Percentiles rank a stretch among this genome's conserved stretches.
These are phyloP conservation scores for Cyprinodon variegatus DNA, from an alignment of 2,113 vertebrate genomes.

Conservation along the genomic window DNA sequence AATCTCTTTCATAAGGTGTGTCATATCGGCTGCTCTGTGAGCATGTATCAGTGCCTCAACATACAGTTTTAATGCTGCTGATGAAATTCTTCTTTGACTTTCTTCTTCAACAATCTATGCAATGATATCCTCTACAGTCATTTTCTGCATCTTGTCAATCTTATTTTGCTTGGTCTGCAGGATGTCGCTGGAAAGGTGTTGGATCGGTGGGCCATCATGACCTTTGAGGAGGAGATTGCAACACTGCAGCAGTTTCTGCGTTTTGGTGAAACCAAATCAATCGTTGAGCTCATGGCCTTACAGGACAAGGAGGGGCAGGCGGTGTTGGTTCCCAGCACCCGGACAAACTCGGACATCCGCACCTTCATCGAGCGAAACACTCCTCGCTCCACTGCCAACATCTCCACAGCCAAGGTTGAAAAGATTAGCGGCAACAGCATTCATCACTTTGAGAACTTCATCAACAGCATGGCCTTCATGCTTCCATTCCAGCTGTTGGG, in stretches of 20 bases:
- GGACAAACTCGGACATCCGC: conserved; percentile 91
- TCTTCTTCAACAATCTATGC: neutral
- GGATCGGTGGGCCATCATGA: conserved; percentile 99
- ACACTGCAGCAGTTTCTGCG: conserved; percentile 97
- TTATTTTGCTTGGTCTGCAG: conserved; percentile 68
- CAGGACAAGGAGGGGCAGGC: conserved; percentile 95
- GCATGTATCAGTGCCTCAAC: conserved; percentile 54
- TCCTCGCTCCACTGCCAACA: conserved; percentile 69
- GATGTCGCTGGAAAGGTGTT: conserved; percentile 94
- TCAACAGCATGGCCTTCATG: conserved; percentile 95
- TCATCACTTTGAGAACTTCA: conserved; percentile 95
- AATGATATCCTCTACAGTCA: conserved; percentile 6
- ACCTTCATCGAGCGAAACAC: conserved; percentile 94
- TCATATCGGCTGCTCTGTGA: conserved; percentile 42
- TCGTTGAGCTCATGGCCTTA: conserved; percentile 96
- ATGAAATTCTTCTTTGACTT: conserved; percentile 42
- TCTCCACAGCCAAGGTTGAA: conserved; percentile 81
- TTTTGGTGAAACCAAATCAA: conserved; percentile 98
- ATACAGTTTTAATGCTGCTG: conserved; percentile 56
- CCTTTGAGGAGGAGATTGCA: conserved; percentile 93
- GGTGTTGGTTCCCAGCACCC: conserved; percentile 83
- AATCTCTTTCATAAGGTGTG: conserved; percentile 52
- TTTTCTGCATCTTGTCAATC: neutral
- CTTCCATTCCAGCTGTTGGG: conserved; percentile 94
- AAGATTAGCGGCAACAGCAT: conserved; percentile 80